phyloP scores from a whole-genome alignment of 2,888 invertebrate species.

The Callinectes sapidus region DNA sequence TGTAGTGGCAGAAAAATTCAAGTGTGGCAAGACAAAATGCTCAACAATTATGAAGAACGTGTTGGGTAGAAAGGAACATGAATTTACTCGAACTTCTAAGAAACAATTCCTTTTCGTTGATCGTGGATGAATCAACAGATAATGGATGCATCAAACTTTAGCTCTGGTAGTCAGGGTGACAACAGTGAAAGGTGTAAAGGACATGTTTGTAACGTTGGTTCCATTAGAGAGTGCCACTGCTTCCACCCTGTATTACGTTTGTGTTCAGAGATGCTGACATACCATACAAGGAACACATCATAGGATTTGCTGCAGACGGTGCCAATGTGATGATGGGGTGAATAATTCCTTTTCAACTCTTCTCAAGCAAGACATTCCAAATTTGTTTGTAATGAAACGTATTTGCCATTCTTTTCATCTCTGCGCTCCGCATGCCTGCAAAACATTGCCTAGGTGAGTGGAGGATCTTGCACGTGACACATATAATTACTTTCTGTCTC shows the following conservation, averaged over 20 bases:
- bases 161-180: constrained; percentile 39
- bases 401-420: neutral
- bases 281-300: constrained; percentile 41
- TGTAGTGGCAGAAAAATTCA: constrained; percentile 31
- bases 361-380: constrained; percentile 33
- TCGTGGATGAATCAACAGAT: constrained; percentile 43
- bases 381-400: constrained; percentile 43
- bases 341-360: constrained; percentile 47
- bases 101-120: constrained; percentile 35
- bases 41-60: constrained; percentile 5
- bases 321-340: constrained; percentile 52
- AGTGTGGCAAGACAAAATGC: constrained; percentile 37
- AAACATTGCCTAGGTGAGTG: constrained; percentile 37
- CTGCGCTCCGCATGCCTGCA: neutral
- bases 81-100: constrained; percentile 34
- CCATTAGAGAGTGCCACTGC: constrained; percentile 43
- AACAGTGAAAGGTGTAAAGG: constrained; percentile 18
- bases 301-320: constrained; percentile 48
- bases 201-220: constrained; percentile 43
- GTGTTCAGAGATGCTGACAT: constrained; percentile 46
- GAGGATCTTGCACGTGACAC: constrained; percentile 43
- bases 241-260: constrained; percentile 13
- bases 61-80: constrained; percentile 13
- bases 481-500: constrained; percentile 53
- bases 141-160: constrained; percentile 36